phyloP scores from a whole-genome alignment of 2,888 invertebrate genomes.

The Cephonodes hylas region DNA sequence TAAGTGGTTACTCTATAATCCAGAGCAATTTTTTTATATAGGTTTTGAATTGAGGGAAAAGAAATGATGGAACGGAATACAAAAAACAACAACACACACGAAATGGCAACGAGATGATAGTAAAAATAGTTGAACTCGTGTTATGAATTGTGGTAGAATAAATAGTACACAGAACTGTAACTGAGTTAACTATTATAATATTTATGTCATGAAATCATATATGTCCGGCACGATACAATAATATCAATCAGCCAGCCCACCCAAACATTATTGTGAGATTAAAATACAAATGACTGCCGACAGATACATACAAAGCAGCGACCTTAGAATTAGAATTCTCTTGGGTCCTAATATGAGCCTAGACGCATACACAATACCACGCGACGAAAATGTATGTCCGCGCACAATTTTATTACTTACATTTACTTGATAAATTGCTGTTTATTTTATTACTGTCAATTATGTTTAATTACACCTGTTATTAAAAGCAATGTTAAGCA shows the following conservation, averaged over 20 bases:
- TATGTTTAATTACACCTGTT: no score
- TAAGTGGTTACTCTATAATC: no score
- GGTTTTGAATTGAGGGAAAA: no score
- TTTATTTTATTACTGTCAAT: no score
- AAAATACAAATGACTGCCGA: not conserved
- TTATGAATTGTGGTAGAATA: not conserved
- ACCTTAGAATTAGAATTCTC: slow-evolving; percentile 5
- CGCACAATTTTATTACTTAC: no score
- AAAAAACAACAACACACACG: no score
- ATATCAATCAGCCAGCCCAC: slow-evolving; percentile 5
- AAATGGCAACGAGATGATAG: not conserved
- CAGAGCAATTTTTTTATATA: no score
- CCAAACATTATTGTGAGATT: not conserved
- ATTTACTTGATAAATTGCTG: no score
- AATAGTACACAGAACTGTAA: not conserved
- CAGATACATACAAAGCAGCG: slow-evolving; percentile 4
- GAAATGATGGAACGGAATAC: no score
- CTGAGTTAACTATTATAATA: not conserved
- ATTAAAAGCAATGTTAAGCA: no score
- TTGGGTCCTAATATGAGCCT: slow-evolving; percentile 5
- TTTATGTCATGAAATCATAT: not conserved
- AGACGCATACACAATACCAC: not conserved
- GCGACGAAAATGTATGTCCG: not conserved
- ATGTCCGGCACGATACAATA: not conserved
- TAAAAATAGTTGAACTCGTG: not conserved